Evolutionary conservation across 2,113 vertebrate genomes (phyloP).

Genomic region (Craseonycteris thonglongyai): DNA sequence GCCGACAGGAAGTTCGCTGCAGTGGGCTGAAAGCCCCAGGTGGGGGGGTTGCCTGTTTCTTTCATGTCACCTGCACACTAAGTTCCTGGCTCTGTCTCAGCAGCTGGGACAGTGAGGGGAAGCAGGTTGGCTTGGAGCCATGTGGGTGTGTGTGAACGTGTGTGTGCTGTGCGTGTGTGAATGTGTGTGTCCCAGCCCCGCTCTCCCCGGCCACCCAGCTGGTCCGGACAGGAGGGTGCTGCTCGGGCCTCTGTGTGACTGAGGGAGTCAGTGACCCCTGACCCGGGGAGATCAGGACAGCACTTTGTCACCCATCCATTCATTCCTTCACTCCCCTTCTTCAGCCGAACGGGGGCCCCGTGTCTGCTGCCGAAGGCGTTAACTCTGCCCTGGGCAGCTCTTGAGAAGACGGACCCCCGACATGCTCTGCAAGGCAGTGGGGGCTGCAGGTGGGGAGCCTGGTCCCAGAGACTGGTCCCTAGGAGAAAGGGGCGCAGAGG

Average conservation of each 20-base stretch:
- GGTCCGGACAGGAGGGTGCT: neutral
- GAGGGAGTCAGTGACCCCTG: neutral
- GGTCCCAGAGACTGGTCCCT: neutral
- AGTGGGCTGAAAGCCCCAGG: neutral
- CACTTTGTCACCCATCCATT: accelerated
- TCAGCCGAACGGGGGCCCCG: accelerated
- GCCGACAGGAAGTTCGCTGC: neutral
- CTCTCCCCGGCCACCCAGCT: neutral
- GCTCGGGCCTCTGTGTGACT: neutral
- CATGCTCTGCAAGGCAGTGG: no score
- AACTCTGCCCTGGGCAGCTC: neutral
- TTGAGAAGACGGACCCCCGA: neutral
- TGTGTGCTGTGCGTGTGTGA: neutral
- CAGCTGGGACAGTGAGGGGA: no score
- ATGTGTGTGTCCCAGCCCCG: accelerated
- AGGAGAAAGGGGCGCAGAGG: neutral
- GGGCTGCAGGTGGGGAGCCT: no score
- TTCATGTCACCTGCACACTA: neutral
- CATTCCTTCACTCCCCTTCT: neutral
- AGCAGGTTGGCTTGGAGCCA: neutral
- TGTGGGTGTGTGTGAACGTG: neutral
- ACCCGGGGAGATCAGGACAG: neutral
- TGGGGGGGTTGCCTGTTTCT: neutral
- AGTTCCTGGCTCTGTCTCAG: neutral
- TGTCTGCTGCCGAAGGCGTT: neutral